These are phyloP conservation scores for Alligator sinensis DNA, from an alignment of 2,113 vertebrate species.

Conservation along the genomic window DNA sequence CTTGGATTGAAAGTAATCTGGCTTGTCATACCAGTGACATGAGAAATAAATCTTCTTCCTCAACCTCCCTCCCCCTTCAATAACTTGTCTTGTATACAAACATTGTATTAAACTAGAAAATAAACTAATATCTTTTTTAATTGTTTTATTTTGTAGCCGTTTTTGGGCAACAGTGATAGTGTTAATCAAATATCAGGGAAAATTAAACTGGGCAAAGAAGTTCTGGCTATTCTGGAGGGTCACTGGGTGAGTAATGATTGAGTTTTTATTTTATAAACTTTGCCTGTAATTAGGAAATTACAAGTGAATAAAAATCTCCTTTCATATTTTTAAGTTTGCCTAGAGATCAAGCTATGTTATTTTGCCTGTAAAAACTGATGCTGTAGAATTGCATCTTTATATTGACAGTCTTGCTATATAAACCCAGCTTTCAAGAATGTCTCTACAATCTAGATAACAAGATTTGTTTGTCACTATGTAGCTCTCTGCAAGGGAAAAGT, in stretches of 20 bases:
- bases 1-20: neutral
- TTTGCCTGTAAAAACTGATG: neutral
- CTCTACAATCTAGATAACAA: neutral
- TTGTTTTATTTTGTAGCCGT: slow-evolving; percentile 85
- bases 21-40: neutral
- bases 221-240: slow-evolving; percentile 94
- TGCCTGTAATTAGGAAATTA: neutral
- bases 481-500: neutral
- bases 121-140: neutral
- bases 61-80: neutral
- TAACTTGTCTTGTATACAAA: neutral
- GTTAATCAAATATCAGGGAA: slow-evolving; percentile 96
- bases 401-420: neutral
- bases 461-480: neutral
- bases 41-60: neutral
- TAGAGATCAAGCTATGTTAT: neutral
- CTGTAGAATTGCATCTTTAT: neutral
- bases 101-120: neutral
- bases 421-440: neutral
- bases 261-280: neutral
- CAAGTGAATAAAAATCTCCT: neutral
- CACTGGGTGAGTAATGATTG: slow-evolving; percentile 91
- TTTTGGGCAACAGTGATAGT: slow-evolving; percentile 94
- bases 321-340: neutral
- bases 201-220: slow-evolving; percentile 98